These are phyloP conservation scores for Saimiri boliviensis DNA, from an alignment of 2,113 vertebrate species.

Conservation along the genomic window DNA sequence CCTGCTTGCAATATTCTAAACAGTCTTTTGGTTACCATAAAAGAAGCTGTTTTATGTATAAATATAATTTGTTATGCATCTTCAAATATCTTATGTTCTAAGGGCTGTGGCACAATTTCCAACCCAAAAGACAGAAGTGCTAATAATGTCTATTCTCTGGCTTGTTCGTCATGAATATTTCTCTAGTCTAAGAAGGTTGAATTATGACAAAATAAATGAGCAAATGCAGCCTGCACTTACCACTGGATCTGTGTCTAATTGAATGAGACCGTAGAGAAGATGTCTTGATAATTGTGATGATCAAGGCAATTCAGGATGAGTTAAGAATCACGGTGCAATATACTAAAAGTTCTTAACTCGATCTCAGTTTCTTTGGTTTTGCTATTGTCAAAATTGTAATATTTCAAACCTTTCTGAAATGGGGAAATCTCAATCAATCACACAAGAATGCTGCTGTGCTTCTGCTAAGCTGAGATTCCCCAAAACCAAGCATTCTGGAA, in stretches of 20 bases:
- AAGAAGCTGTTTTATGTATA: not conserved
- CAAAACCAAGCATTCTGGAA: not conserved
- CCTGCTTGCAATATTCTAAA: not conserved
- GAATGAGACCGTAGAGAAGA: not conserved
- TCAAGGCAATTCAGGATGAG: not conserved
- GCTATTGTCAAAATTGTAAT: conserved; percentile 32
- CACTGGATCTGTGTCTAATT: not conserved
- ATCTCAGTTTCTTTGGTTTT: conserved; percentile 49
- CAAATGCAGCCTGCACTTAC: not conserved
- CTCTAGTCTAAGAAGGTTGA: not conserved
- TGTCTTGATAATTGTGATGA: not conserved
- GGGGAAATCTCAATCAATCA: not conserved
- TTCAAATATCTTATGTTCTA: not conserved
- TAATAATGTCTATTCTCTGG: not conserved
- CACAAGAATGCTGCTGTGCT: not conserved
- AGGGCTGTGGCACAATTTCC: not conserved
- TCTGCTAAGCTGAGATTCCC: not conserved
- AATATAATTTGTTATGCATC: not conserved
- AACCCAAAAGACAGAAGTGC: not conserved
- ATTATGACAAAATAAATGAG: conserved; percentile 12
- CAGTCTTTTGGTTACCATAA: not conserved
- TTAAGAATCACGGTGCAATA: not conserved
- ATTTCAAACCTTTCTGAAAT: conserved; percentile 44
- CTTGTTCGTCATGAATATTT: not conserved
- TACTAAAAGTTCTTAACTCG: not conserved